Evolutionary conservation across 2,888 invertebrate genomes (phyloP).

Genomic region (Terebella lapidaria): DNA sequence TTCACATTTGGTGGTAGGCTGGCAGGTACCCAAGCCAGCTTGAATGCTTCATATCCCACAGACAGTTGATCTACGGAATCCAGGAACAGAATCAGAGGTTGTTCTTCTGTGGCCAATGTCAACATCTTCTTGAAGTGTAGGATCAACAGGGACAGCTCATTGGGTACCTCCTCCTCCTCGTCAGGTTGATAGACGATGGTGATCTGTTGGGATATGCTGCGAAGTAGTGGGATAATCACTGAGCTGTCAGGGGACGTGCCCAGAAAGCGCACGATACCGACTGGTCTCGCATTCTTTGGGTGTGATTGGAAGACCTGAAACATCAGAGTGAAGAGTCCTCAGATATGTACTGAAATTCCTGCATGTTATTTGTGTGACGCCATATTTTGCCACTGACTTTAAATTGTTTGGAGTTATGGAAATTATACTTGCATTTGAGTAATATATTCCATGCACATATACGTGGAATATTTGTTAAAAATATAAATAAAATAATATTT

Average conservation of each 20-base stretch:
- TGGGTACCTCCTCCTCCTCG: slow-evolving; percentile 2
- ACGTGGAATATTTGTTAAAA: no score
- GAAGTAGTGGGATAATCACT: slow-evolving; percentile 9
- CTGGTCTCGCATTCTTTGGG: not conserved
- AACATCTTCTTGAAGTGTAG: slow-evolving; percentile 16
- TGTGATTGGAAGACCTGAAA: no score
- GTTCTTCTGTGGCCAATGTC: not conserved
- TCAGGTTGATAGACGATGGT: not conserved
- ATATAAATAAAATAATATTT: no score
- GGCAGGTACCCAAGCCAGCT: slow-evolving; percentile 4
- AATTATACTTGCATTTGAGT: no score
- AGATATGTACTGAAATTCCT: no score
- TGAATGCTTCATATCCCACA: not conserved
- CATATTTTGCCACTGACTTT: no score
- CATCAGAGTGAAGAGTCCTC: no score
- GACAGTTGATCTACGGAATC: slow-evolving; percentile 7
- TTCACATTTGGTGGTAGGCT: slow-evolving; percentile 1
- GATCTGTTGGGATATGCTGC: slow-evolving; percentile 15
- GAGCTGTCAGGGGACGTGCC: slow-evolving; percentile 15
- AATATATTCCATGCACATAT: no score
- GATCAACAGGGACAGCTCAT: slow-evolving; percentile 6
- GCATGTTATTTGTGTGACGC: no score
- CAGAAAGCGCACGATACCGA: slow-evolving; percentile 8
- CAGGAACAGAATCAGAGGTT: slow-evolving; percentile 1
- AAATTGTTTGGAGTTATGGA: no score